These are phyloP conservation scores for Podargus strigoides DNA, from an alignment of 2,797 vertebrate species.

Conservation along the genomic window DNA sequence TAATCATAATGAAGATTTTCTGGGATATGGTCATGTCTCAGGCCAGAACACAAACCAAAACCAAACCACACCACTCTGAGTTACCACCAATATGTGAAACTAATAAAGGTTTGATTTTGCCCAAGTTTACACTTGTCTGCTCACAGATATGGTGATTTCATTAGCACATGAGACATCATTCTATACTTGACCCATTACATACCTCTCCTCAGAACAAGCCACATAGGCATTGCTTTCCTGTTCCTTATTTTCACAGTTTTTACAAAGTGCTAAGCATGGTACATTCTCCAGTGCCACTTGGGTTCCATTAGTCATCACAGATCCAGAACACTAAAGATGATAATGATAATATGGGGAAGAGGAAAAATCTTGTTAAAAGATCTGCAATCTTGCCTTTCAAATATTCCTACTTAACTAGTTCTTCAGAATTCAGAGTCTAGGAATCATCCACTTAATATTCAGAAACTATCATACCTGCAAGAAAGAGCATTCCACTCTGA, in stretches of 20 bases:
- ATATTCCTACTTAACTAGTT: not conserved
- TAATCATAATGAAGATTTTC: not conserved
- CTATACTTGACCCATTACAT: not conserved
- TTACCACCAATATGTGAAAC: accelerated
- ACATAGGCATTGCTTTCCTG: not conserved
- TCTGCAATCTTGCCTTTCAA: not conserved
- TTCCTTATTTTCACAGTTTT: not conserved
- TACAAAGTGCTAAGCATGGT: not conserved
- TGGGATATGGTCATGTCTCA: not conserved
- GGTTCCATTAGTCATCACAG: not conserved
- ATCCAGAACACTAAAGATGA: not conserved
- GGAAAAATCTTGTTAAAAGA: not conserved
- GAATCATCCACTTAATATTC: not conserved
- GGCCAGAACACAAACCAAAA: not conserved
- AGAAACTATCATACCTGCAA: not conserved
- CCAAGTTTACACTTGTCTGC: not conserved
- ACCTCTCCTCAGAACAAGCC: not conserved
- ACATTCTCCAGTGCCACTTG: not conserved
- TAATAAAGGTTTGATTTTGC: not conserved
- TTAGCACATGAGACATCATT: not conserved
- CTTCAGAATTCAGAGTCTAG: not conserved
- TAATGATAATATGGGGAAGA: accelerated
- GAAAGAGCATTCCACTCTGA: not conserved
- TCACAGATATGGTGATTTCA: not conserved
- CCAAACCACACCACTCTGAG: too few species aligned